Conservation (phyloP, 2,113 vertebrate genomes). For the Dasypus novemcinctus region DNA sequence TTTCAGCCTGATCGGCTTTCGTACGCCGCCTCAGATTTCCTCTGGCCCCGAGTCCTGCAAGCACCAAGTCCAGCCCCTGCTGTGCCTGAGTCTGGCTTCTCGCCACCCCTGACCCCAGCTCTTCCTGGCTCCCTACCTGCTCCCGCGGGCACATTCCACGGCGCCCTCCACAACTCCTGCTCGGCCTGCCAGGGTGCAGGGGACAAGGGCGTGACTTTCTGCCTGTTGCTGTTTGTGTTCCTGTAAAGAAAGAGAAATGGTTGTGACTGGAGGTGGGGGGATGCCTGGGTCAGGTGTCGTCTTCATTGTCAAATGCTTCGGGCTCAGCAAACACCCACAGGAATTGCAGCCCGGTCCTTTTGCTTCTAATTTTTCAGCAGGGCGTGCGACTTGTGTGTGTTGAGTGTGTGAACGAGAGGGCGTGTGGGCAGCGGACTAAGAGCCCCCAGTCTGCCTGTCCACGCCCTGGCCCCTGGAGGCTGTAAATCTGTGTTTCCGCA, state of each 20-base stretch:
- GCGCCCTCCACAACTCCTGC: accelerated
- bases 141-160: accelerated
- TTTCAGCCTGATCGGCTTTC: not conserved
- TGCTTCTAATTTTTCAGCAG: not conserved
- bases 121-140: too few species aligned
- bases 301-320: not conserved
- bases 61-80: not conserved
- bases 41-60: not conserved
- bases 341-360: not conserved
- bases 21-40: not conserved
- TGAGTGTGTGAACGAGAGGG: not conserved
- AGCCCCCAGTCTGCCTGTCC: too few species aligned
- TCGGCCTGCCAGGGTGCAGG: not conserved
- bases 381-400: not conserved
- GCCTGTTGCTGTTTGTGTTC: not conserved
- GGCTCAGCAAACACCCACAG: not conserved
- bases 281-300: not conserved
- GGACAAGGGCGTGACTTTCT: not conserved
- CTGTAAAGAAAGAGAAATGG: not conserved
- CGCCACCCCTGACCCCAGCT: not conserved
- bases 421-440: too few species aligned
- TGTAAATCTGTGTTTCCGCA: accelerated
- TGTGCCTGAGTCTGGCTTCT: not conserved
- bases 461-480: accelerated
- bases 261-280: not conserved